Base-by-base conservation (phyloP, 2,797 vertebrate species). In the Esox lucius region DNA sequence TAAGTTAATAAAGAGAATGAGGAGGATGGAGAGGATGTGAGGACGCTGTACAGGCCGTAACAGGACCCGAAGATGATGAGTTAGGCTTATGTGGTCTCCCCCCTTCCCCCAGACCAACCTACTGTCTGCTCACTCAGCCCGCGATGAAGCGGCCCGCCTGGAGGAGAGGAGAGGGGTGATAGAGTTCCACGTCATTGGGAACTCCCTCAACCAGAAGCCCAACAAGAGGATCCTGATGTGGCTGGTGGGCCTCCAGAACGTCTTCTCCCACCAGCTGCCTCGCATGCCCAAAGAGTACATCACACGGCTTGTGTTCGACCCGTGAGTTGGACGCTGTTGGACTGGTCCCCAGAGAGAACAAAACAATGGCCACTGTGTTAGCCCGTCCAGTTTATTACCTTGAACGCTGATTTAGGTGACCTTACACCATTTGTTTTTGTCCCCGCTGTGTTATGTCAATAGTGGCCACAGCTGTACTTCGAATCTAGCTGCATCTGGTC, bases 221-320 rank as follows among this genome's bases (percentile, higher is more conserved):
- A 98, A 98, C 80, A 98, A 96, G 91, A 96, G 96, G 92, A 97
- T 99, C 84, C 90, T 99, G 90, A 98, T 99, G 94, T 99, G 97
- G 97, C 94, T 99, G 24, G 96, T 99, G 3, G 97, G 98, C 65
- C 92, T 99, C n/a, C 98, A 99, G 93, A 99, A 99, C 0, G 98
- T 99, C 8, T 99, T 99, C 90, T 98, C 97, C 49, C 98, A 99
- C 86, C 98, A 99, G 89, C 94, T 99, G 68, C 98, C 98, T 39
- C 95, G 97, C 17, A 99, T 99, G 97, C 98, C 98, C 0, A 99
- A 99, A 84, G 97, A 99, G 73, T 99, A 99, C 85, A 99, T 99
- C 90, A 99, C 98, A 0, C 94, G 97, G 73, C 94, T 99, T n/a
- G 97, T 99, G 78, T 99, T 99, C 78, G 97, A 99, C 86, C 96